Base-by-base conservation (phyloP, 2,113 vertebrate genomes). In the Pogona vitticeps region DNA sequence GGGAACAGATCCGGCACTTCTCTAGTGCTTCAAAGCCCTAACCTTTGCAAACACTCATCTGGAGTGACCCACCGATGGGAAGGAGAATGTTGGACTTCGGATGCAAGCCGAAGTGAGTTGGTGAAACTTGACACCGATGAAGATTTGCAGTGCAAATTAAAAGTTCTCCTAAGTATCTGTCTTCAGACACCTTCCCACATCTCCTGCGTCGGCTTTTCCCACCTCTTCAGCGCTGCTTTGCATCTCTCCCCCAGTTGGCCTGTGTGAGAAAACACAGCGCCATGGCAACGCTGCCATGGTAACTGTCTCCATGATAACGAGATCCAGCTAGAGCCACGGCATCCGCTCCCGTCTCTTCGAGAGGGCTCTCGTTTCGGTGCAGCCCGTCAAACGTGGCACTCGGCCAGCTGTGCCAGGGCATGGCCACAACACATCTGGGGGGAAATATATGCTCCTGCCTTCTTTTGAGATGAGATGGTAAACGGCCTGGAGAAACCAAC, bases 281-380 rank as follows among this genome's bases (percentile, higher is more conserved):
- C 92, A 93, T 91, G 89, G 93, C 26, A 91, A 93, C 78, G 2
- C 38, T 33, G 81, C 94, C 91, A 93, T 90, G 90, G 72, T 38
- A 84, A 84, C 83, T 13, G 28, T 65, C 38, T 76, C 83, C 83
- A 31, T 75, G 82, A 67, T 88, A 86, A 92, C 91, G 67, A 26
- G 78, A 84, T 76, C 92, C 86, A 77, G 91, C 83, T 23, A 52
- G 14, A 31, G 82, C 90, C 10, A 1, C 0, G 52, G 46, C 75
- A 91, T 89, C 72, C 72, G 40, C 1, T 76, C 38, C 38, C 6
- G 78, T 88, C 59, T 0, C 61, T 59, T 40, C 1, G 38, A 58
- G n/a, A 75, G 80, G 88, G 33, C 67, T 40, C 61, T 42, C 0
- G 56, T 56, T 85, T 83, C 59, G 40, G 65, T 75, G 33, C 0